These are phyloP conservation scores for Chrysotoxum bicinctum DNA, from an alignment of 2,888 invertebrate genomes.

Conservation along the genomic window DNA sequence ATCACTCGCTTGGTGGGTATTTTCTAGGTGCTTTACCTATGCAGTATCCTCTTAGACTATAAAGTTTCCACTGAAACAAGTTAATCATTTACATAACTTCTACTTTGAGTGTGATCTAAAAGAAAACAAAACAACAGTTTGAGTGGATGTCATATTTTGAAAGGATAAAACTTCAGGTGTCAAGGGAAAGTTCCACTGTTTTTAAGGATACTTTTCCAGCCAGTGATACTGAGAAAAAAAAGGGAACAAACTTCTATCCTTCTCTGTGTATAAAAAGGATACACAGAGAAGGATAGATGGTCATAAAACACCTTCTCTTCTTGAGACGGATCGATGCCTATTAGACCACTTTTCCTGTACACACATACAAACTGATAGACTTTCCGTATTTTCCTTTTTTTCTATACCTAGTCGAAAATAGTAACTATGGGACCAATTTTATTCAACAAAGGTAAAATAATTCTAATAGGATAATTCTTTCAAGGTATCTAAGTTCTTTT, in stretches of 20 bases:
- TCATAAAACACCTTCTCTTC: conserved; percentile 1
- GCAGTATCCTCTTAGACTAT: too few relatives aligned
- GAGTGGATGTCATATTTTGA: too few relatives aligned
- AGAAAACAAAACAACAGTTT: too few relatives aligned
- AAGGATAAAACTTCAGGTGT: not conserved
- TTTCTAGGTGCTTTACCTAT: too few relatives aligned
- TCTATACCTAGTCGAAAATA: too few relatives aligned
- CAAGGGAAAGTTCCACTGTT: not conserved
- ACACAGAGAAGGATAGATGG: too few relatives aligned
- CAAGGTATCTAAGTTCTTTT: not conserved
- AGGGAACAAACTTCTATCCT: too few relatives aligned
- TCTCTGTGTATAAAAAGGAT: too few relatives aligned
- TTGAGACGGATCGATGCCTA: not conserved
- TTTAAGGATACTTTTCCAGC: not conserved
- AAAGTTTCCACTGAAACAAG: too few relatives aligned
- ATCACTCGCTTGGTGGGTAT: too few relatives aligned
- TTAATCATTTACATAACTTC: too few relatives aligned
- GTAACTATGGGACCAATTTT: not conserved
- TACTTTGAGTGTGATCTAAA: too few relatives aligned
- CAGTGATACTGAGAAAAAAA: not conserved
- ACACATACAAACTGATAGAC: not conserved
- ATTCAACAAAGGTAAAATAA: not conserved
- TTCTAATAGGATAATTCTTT: not conserved
- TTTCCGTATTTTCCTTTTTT: not conserved
- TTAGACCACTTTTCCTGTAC: not conserved